Percentiles rank a stretch among this genome's conserved stretches.
Conservation (phyloP, 2,888 invertebrate genomes). For the Eledona agricola region DNA sequence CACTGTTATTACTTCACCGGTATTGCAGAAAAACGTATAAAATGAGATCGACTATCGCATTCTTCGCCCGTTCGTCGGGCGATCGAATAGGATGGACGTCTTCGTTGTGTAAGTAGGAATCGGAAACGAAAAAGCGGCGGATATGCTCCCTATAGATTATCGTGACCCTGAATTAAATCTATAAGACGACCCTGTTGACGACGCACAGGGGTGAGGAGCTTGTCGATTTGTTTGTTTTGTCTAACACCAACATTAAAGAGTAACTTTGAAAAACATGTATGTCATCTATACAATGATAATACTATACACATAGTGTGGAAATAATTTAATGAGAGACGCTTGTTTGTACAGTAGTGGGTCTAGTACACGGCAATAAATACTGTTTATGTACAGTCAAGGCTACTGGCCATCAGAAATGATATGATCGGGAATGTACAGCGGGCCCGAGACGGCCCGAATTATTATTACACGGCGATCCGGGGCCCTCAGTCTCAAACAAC, state of each 20-base stretch:
- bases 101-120: conserved; percentile 38
- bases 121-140: conserved; percentile 40
- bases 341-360: conserved; percentile 52
- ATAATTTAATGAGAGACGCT: conserved; percentile 37
- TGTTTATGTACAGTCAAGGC: conserved; percentile 56
- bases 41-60: conserved; percentile 33
- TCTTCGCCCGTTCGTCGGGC: conserved; percentile 14
- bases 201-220: conserved; percentile 40
- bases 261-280: conserved; percentile 51
- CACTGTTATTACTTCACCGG: conserved; percentile 58
- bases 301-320: conserved; percentile 49
- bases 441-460: conserved; percentile 49
- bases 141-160: conserved; percentile 46
- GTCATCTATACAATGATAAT: conserved; percentile 44
- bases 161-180: conserved; percentile 48
- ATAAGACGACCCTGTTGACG: conserved; percentile 45
- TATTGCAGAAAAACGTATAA: conserved; percentile 57
- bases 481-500: conserved; percentile 63
- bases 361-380: conserved; percentile 53
- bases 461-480: conserved; percentile 41
- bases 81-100: conserved; percentile 29
- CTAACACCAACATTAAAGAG: conserved; percentile 53
- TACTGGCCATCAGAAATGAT: conserved; percentile 60
- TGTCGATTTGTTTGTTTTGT: conserved; percentile 34
- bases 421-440: conserved; percentile 62